Base-by-base conservation (phyloP, 2,113 vertebrate species). In the Plestiodon gilberti region DNA sequence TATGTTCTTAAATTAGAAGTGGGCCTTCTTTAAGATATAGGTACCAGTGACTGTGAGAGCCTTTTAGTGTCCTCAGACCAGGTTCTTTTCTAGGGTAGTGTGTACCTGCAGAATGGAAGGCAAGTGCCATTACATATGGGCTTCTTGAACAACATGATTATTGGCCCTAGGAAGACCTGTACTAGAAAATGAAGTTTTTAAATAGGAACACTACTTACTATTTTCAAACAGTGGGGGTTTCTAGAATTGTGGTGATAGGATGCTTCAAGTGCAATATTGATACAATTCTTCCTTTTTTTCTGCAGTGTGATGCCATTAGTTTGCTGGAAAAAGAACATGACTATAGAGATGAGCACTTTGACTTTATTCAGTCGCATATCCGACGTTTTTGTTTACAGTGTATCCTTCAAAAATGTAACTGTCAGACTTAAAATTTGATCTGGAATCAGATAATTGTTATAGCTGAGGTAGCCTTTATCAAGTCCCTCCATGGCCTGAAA, bases 341-440 rank as follows among this genome's bases (percentile, higher is more conserved):
- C 96, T 99, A 99, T 96, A 98, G 97, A 97, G 99, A 99, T 80
- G 99, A 99, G 94, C 99, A 99, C 96, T 97, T 99, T 0, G 99
- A 99, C 95, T 99, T 99, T 95, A 99, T 99, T 95, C 99, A 99
- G 94, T 99, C 97, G 61, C 97, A 99, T 95, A 97, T 99, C 96
- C 97, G 99, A 90, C 97, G 95, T 89, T 99, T 99, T 96, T 99
- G 99, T 96, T 97, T 99, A 96, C 98, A 99, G 1, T 99, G 98
- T 99, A 99, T 99, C 99, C 98, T 99, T 98, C 95, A 83, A 86
- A 62, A 69, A 52, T 67, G 30, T 7, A 65, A 43, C 20, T 80
- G 25, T 64, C 15, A 61, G 9, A 55, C 8, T 77, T 71, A 81
- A n/a, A 17, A 15, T 84, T 65, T 20, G 43, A 8, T 35, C n/a